Percentiles rank a stretch among this genome's conserved stretches.
Conservation (phyloP, 2,113 vertebrate genomes). For the Hydropotes inermis region DNA sequence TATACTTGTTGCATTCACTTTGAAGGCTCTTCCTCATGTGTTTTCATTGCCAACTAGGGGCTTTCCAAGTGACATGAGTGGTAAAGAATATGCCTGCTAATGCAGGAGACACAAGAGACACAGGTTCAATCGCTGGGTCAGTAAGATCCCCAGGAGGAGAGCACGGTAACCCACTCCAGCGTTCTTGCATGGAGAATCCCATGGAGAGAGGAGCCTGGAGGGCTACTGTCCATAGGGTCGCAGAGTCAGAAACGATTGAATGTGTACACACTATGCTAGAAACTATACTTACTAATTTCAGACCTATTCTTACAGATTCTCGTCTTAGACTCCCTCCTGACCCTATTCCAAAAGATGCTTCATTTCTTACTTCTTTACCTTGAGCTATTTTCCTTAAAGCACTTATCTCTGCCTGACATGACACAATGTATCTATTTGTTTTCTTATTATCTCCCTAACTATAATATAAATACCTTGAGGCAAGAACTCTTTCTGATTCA, state of each 20-base stretch:
- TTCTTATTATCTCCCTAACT: not conserved
- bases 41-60: not conserved
- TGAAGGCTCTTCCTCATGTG: not conserved
- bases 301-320: not conserved
- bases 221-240: rapidly evolving
- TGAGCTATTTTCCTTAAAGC: not conserved
- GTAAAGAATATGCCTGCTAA: not conserved
- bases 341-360: not conserved
- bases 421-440: not conserved
- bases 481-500: not conserved
- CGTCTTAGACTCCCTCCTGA: not conserved
- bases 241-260: not conserved
- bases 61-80: not conserved
- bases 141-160: not conserved
- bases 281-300: not conserved
- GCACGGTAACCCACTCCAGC: not conserved
- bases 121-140: not conserved
- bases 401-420: not conserved
- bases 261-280: rapidly evolving
- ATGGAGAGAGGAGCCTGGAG: not conserved
- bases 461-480: not conserved
- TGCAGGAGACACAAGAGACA: not conserved
- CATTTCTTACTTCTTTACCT: not conserved
- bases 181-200: not conserved
- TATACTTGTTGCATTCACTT: not conserved